These are phyloP conservation scores for Cynaeus angustus DNA, from an alignment of 2,888 invertebrate genomes.

Conservation along the genomic window DNA sequence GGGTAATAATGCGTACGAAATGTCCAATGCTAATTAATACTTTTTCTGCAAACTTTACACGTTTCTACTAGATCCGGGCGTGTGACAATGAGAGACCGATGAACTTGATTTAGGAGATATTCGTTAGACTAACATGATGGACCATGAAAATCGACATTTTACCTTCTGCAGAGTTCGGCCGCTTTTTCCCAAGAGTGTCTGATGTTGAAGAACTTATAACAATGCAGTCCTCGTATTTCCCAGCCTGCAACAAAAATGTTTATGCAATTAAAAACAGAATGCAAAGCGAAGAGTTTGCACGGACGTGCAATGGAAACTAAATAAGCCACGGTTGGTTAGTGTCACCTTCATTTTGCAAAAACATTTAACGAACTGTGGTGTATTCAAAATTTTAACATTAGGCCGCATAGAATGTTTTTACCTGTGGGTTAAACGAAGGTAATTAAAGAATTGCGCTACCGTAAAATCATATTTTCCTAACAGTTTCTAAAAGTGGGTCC, in stretches of 20 bases:
- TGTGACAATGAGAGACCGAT: slow-evolving; percentile 38
- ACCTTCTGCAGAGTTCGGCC: slow-evolving; percentile 94
- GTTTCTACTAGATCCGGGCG: slow-evolving; percentile 7
- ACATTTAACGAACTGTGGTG: no score
- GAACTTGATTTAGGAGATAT: slow-evolving; percentile 36
- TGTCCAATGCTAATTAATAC: slow-evolving; percentile 21
- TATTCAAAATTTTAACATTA: no score
- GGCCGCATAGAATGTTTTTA: no score
- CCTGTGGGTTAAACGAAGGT: no score
- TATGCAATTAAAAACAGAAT: background rate
- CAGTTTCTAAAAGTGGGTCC: slow-evolving; percentile 15
- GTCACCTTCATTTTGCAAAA: no score
- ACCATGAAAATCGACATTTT: slow-evolving; percentile 22
- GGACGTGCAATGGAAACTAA: no score
- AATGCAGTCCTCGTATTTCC: slow-evolving; percentile 92
- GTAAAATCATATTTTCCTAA: background rate
- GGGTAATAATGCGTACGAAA: slow-evolving; percentile 20
- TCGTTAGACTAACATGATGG: slow-evolving; percentile 46
- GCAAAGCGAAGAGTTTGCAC: background rate
- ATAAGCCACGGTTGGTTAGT: no score
- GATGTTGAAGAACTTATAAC: slow-evolving; percentile 97
- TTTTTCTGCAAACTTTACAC: background rate
- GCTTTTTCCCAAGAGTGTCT: slow-evolving; percentile 97
- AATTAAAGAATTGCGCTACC: background rate
- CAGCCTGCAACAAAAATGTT: slow-evolving; percentile 82